Base-by-base conservation (phyloP, 2,888 invertebrate genomes). In the Erebia palarica region DNA sequence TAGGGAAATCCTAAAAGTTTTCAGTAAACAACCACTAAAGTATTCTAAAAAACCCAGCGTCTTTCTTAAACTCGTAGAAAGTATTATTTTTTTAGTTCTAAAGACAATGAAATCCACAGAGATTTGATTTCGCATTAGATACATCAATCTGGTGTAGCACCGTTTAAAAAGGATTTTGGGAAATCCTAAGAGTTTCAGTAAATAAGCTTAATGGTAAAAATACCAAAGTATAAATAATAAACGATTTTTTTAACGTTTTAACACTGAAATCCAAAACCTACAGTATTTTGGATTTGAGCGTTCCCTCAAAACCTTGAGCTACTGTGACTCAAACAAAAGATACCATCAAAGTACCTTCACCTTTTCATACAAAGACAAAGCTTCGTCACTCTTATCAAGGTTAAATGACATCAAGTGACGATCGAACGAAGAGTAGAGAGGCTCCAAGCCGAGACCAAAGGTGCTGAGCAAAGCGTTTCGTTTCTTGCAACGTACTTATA, bases 381-480 rank as follows among this genome's bases (percentile, higher is more conserved):
- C 60, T 36, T 63, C 58, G 58, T 67, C 67, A 69, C 71, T 74
- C 57, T 63, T 44, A 76, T 73, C 75, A 73, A 73, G 76, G 77
- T 75, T 76, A 76, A 75, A 77, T 74, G 75, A 74, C 70, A 68
- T 76, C 68, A 75, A 77, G 76, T 74, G 75, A 73, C 73, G 77
- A 78, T 75, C 75, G 75, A 78, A 76, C 74, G 70, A 73, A 65
- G 66, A 72, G 67, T 71, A 53, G 68, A 75, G 73, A 59, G 73
- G 47, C 75, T 75, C 69, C 57, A 74, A 68, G 61, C 61, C 59
- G 65, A 70, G 67, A 70, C 69, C 74, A 55, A 68, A 75, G 76
- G 76, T 76, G 75, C 75, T 75, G 75, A 73, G 73, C 71, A 61
- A 73, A 74, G 71, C 72, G 69, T 58, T 73, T 70, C 69, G 72